These are phyloP conservation scores for Heptranchias perlo DNA, from an alignment of 2,113 vertebrate genomes.

Conservation along the genomic window DNA sequence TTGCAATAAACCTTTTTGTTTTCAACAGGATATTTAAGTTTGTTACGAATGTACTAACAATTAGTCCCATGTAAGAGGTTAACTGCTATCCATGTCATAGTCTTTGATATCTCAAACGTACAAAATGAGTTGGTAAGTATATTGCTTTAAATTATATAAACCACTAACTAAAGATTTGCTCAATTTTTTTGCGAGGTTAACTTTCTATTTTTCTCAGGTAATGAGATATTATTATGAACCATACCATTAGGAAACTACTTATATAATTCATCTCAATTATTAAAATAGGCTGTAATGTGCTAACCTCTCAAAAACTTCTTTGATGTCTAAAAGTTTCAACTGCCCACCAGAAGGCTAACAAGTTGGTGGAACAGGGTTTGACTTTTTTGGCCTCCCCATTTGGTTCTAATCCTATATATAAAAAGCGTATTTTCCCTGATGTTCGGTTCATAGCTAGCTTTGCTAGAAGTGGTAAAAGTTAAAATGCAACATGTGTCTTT, in stretches of 20 bases:
- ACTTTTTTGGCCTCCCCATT: background rate
- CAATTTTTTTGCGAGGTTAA: background rate
- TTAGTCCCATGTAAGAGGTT: background rate
- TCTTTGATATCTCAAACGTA: background rate
- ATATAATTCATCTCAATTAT: slow-evolving; percentile 26
- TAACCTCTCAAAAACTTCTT: slow-evolving; percentile 11
- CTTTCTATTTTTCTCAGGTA: background rate
- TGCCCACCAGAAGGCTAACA: background rate
- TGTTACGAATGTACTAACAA: background rate
- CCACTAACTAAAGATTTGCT: background rate
- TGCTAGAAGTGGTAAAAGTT: slow-evolving; percentile 12
- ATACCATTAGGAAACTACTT: background rate
- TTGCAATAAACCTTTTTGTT: background rate
- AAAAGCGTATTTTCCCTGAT: background rate
- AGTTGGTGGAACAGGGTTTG: background rate
- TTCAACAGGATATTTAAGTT: background rate
- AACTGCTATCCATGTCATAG: background rate
- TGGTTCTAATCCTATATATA: background rate
- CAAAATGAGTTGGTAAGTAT: background rate
- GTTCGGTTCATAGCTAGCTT: background rate
- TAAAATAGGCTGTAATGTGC: background rate
- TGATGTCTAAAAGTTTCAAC: background rate
- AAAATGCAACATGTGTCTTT: slow-evolving; percentile 16
- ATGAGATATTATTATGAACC: background rate
- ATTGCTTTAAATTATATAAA: background rate